A percentile compares a stretch with the other conserved stretches of the same genome.
Conservation (phyloP, 2,113 vertebrate species). For the Cyprinodon variegatus region DNA sequence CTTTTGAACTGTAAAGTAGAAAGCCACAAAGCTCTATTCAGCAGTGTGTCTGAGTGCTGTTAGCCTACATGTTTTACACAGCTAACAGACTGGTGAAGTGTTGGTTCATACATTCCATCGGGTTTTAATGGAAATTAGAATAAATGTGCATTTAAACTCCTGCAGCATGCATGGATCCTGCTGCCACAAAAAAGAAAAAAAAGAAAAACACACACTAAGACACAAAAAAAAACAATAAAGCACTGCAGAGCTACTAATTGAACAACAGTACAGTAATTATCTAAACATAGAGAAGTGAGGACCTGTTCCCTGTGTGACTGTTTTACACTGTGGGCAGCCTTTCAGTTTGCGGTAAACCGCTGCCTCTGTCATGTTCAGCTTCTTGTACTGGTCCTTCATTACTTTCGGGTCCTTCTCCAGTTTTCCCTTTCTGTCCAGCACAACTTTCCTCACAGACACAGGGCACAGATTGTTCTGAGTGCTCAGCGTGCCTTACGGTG, state of each 20-base stretch:
- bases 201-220: neutral
- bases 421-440: constrained; percentile 12
- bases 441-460: constrained; percentile 64
- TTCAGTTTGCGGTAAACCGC: constrained; percentile 48
- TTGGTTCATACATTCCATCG: no score
- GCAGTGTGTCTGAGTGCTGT: constrained; percentile 1
- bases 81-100: constrained; percentile 20
- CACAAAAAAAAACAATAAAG: neutral
- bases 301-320: constrained; percentile 1
- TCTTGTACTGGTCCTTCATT: constrained; percentile 16
- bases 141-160: neutral
- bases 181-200: neutral
- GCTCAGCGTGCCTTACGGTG: constrained; percentile 52
- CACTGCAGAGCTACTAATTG: neutral
- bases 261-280: constrained; percentile 39
- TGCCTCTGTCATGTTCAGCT: constrained; percentile 12
- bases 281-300: constrained; percentile 33
- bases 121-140: constrained; percentile 1
- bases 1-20: neutral
- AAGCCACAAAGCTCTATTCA: constrained; percentile 13
- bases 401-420: neutral
- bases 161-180: neutral
- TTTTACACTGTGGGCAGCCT: constrained; percentile 17
- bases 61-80: constrained; percentile 15
- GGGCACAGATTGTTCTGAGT: constrained; percentile 72